Evolutionary conservation across 2,888 invertebrate species (phyloP).

Genomic region (Saturnia japonica): DNA sequence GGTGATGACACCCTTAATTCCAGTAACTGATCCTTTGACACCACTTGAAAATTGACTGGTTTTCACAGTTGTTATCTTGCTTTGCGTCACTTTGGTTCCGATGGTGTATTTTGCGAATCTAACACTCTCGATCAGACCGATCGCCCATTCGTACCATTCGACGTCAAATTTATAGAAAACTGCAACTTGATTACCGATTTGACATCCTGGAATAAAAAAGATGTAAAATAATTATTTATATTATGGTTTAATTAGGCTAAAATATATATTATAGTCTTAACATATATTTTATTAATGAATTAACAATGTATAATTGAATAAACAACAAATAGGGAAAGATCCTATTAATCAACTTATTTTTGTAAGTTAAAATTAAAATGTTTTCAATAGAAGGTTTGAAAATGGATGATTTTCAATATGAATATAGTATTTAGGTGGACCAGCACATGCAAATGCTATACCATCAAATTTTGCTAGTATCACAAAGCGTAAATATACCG

Average conservation of each 20-base stretch:
- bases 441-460: no score
- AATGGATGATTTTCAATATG: no score
- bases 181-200: slow-evolving; percentile 78
- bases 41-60: slow-evolving; percentile 35
- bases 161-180: slow-evolving; percentile 84
- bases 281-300: no score
- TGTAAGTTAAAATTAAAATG: no score
- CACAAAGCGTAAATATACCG: no score
- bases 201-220: slow-evolving; percentile 66
- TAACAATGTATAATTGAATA: no score
- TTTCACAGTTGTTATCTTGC: slow-evolving; percentile 40
- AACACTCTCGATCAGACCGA: slow-evolving; percentile 67
- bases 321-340: no score
- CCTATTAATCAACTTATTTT: no score
- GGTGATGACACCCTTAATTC: slow-evolving; percentile 27
- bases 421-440: no score
- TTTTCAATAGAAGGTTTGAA: no score
- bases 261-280: neutral
- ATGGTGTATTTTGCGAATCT: slow-evolving; percentile 59
- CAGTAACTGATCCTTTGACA: slow-evolving; percentile 33
- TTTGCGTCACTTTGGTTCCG: slow-evolving; percentile 47
- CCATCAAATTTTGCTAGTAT: no score
- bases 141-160: slow-evolving; percentile 81
- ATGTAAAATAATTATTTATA: neutral
- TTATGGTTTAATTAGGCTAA: neutral